Evolutionary conservation across 2,888 invertebrate species (phyloP).

Genomic region (Chamaedrilus cognettii): DNA sequence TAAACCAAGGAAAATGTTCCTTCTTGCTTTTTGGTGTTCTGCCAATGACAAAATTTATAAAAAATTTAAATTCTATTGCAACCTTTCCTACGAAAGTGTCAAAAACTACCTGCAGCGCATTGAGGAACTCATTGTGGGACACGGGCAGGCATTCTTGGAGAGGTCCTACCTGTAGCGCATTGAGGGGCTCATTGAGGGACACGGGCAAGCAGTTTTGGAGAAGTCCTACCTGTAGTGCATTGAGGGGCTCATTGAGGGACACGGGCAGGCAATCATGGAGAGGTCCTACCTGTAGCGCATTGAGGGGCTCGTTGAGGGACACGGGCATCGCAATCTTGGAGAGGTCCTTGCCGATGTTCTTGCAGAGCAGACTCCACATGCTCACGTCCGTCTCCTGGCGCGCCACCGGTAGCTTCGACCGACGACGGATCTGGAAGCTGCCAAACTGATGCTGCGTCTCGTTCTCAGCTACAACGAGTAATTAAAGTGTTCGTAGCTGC

Average conservation of each 20-base stretch:
- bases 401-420: constrained; percentile 72
- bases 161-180: constrained; percentile 80
- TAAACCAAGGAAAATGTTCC: too few relatives aligned
- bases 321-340: constrained; percentile 86
- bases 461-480: constrained; percentile 21
- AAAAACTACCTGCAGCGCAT: constrained; percentile 80
- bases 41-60: too few relatives aligned
- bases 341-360: constrained; percentile 84
- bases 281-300: constrained; percentile 71
- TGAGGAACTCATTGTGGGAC: constrained; percentile 80
- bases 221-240: constrained; percentile 76
- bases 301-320: constrained; percentile 80
- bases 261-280: not conserved
- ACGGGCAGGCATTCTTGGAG: too few relatives aligned
- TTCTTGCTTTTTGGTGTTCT: too few relatives aligned
- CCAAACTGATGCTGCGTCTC: constrained; percentile 24
- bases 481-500: too few relatives aligned
- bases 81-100: too few relatives aligned
- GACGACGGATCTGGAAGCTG: constrained; percentile 63
- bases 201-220: too few relatives aligned
- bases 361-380: constrained; percentile 66
- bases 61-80: too few relatives aligned
- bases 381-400: constrained; percentile 76
- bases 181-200: constrained; percentile 80
- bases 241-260: constrained; percentile 75